Percentiles rank a stretch among this genome's conserved stretches.
phyloP scores from a whole-genome alignment of 2,113 vertebrate species.

The Sinocyclocheilus rhinocerous region DNA sequence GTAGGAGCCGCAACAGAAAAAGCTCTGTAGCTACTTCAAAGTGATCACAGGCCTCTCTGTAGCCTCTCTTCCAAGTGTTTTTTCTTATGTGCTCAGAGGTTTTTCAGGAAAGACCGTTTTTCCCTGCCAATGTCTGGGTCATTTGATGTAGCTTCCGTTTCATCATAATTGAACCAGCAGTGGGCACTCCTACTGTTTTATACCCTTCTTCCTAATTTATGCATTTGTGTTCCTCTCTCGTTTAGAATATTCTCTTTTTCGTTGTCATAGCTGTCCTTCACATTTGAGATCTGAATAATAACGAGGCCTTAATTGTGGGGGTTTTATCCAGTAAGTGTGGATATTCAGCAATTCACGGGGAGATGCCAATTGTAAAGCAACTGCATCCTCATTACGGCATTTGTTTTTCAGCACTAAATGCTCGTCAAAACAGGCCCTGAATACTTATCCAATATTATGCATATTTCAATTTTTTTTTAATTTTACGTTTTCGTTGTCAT shows the following conservation, averaged over 20 bases:
- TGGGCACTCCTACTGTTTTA: neutral
- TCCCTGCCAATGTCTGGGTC: too few species aligned
- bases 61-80: too few species aligned
- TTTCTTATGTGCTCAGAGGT: too few species aligned
- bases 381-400: neutral
- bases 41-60: too few species aligned
- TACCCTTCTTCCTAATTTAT: neutral
- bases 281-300: neutral
- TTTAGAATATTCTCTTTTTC: neutral
- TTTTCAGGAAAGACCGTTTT: too few species aligned
- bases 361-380: neutral
- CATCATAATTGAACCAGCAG: neutral
- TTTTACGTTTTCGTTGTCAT: too few species aligned
- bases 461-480: neutral
- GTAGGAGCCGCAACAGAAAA: too few species aligned
- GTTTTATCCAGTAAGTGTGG: neutral
- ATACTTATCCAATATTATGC: neutral
- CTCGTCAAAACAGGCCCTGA: neutral
- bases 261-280: conserved; percentile 10
- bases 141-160: neutral
- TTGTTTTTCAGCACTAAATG: neutral
- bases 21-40: too few species aligned
- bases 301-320: neutral
- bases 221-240: neutral
- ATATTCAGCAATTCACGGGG: too few species aligned